A percentile compares a stretch with the other conserved stretches of the same genome.
phyloP scores from a whole-genome alignment of 1,140 invertebrate species.

The Bombus confusus region DNA sequence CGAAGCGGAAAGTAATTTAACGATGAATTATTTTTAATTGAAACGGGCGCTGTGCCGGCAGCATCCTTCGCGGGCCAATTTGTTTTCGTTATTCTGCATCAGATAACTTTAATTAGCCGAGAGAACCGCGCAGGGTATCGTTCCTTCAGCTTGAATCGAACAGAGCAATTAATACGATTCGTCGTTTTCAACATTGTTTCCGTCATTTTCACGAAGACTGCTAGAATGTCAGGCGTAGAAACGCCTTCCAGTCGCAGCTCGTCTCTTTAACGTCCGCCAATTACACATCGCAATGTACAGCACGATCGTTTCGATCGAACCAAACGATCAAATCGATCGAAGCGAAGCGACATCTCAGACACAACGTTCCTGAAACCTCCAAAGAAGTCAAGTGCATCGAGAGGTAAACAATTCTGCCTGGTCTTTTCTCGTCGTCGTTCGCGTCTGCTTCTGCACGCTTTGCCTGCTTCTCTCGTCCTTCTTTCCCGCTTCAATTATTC shows the following conservation, averaged over 20 bases:
- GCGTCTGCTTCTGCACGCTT: background rate
- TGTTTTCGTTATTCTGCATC: constrained; percentile 23
- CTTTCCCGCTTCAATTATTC: constrained; percentile 38
- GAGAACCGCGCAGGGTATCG: background rate
- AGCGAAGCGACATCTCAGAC: background rate
- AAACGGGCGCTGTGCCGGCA: background rate
- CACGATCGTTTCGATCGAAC: background rate
- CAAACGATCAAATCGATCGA: background rate
- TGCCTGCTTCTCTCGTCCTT: background rate
- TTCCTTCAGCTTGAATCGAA: background rate
- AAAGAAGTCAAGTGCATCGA: constrained; percentile 25
- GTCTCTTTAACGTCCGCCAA: background rate
- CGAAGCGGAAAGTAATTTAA: background rate
- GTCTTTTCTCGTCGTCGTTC: background rate
- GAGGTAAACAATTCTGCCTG: constrained; percentile 1
- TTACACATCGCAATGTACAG: background rate
- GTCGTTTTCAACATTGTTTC: background rate
- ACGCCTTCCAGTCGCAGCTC: background rate
- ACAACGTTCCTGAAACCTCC: constrained; percentile 10
- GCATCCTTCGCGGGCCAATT: constrained; percentile 12
- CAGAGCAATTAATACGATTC: background rate
- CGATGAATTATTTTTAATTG: constrained; percentile 6
- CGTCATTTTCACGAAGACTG: background rate
- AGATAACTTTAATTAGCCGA: constrained; percentile 12
- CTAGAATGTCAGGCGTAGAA: background rate